These are phyloP conservation scores for Anguilla obscura DNA, from an alignment of 2,797 vertebrate genomes.

Conservation along the genomic window DNA sequence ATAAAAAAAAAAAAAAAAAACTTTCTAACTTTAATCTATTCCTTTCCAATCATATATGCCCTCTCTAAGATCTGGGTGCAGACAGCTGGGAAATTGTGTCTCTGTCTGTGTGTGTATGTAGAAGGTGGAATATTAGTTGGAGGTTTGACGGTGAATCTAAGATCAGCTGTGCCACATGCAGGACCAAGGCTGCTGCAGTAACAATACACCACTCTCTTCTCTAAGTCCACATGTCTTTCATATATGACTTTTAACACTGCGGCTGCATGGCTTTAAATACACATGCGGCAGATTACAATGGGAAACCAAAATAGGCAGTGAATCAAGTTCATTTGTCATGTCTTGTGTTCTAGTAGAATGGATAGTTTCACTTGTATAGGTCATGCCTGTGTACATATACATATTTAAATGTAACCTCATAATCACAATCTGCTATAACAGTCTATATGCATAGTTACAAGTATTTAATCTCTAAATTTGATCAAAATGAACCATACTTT, in stretches of 20 bases:
- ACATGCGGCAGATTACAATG: slow-evolving; percentile 2
- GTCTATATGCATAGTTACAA: background rate
- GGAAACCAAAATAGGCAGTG: slow-evolving; percentile 19
- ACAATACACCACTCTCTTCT: slow-evolving; percentile 5
- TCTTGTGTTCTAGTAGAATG: background rate
- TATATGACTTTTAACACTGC: background rate
- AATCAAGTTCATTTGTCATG: slow-evolving; percentile 21
- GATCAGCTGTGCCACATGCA: slow-evolving; percentile 15
- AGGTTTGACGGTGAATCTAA: background rate
- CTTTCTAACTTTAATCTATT: background rate
- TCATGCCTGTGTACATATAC: background rate
- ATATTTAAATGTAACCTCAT: background rate
- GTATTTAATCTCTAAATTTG: background rate
- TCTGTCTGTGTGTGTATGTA: background rate
- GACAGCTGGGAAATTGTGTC: background rate
- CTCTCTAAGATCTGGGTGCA: background rate
- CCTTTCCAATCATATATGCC: background rate
- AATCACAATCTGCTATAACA: background rate
- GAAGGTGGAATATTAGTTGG: background rate
- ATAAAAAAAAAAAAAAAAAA: background rate
- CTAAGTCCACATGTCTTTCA: slow-evolving; percentile 13
- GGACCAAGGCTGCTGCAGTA: slow-evolving; percentile 15
- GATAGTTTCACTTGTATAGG: background rate
- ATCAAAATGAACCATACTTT: background rate
- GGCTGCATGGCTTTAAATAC: background rate